Conservation (phyloP, 2,888 invertebrate genomes). For the Molorchus minor region DNA sequence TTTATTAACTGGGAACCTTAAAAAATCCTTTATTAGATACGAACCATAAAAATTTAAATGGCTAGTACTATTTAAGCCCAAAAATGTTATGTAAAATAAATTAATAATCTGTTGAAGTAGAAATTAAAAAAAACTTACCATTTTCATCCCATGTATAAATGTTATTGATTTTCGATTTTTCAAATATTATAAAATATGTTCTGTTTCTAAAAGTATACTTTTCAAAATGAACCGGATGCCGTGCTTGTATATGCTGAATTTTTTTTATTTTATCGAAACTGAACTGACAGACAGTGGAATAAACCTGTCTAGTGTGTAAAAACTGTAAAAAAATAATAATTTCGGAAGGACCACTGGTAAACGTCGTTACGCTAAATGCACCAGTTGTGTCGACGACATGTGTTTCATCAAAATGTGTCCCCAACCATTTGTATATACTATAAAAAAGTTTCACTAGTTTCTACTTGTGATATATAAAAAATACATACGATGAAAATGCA, state of each 20-base stretch:
- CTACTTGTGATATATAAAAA: constrained; percentile 1
- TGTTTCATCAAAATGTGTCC: constrained; percentile 53
- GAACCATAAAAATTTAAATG: background rate
- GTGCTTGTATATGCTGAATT: constrained; percentile 44
- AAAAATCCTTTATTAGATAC: constrained; percentile 17
- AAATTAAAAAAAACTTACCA: constrained; percentile 8
- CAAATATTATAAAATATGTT: constrained; percentile 45
- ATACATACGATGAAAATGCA: constrained; percentile 46
- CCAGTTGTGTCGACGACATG: constrained; percentile 39
- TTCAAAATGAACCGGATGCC: constrained; percentile 35
- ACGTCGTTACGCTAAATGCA: constrained; percentile 44
- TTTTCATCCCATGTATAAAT: constrained; percentile 52
- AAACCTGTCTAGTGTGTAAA: constrained; percentile 37
- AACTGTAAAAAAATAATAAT: constrained; percentile 49
- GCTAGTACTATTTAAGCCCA: too few species aligned
- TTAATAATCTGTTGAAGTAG: background rate
- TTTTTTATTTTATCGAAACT: constrained; percentile 44
- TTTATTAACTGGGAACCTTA: constrained; percentile 44
- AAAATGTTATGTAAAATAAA: background rate
- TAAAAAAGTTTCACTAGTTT: constrained; percentile 28
- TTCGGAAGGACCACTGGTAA: constrained; percentile 45
- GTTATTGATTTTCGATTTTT: constrained; percentile 31
- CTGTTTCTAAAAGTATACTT: constrained; percentile 38
- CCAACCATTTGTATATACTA: constrained; percentile 54
- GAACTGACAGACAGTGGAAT: constrained; percentile 47